Percentiles rank a stretch among this genome's conserved stretches.
Evolutionary conservation across 2,888 invertebrate genomes (phyloP).

Genomic region (Ophion costatus): DNA sequence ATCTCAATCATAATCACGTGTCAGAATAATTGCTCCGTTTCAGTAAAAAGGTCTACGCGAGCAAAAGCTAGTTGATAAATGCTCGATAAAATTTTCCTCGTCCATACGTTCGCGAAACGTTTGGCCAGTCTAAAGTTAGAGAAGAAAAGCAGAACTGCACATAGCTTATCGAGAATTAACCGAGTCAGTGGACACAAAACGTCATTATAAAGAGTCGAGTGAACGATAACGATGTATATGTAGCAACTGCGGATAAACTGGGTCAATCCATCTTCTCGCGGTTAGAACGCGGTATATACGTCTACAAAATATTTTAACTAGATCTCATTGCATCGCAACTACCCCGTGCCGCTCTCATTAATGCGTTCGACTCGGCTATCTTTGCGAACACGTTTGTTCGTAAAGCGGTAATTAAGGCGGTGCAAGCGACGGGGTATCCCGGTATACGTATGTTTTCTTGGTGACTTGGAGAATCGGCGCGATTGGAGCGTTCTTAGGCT

Average conservation of each 20-base stretch:
- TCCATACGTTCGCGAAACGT: background rate
- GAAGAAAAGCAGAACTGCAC: background rate
- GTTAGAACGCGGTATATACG: constrained; percentile 29
- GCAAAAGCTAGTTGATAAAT: background rate
- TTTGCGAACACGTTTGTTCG: constrained; percentile 9
- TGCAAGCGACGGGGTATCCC: constrained; percentile 14
- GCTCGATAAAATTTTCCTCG: background rate
- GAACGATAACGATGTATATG: background rate
- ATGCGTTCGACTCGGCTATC: constrained; percentile 28
- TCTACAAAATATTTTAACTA: constrained; percentile 25
- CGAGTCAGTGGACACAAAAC: background rate
- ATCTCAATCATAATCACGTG: background rate
- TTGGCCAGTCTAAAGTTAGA: background rate
- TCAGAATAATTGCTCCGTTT: background rate
- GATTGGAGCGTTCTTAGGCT: constrained; percentile 13
- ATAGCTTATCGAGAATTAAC: background rate
- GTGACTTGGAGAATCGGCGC: constrained; percentile 21
- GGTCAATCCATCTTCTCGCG: constrained; percentile 54
- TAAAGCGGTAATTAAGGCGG: constrained; percentile 59
- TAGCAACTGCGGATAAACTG: constrained; percentile 30
- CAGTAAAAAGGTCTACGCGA: background rate
- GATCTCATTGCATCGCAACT: constrained; percentile 27
- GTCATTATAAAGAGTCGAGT: constrained; percentile 4
- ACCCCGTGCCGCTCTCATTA: constrained; percentile 18
- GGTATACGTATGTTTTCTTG: constrained; percentile 20